Conservation (phyloP, 2,888 invertebrate species). For the Octodonta nipae region DNA sequence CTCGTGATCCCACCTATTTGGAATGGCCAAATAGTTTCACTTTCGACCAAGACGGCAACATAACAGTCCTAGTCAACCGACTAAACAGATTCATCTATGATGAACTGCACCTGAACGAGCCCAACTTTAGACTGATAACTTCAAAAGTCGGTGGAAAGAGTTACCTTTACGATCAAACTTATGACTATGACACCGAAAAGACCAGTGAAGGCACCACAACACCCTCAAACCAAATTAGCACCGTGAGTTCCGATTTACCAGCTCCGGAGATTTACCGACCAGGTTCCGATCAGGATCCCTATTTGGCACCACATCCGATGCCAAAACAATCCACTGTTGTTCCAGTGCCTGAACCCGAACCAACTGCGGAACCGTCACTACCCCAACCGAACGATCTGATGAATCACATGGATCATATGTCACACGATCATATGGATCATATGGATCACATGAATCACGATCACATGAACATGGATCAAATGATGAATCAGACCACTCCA, state of each 20-base stretch:
- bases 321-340: background rate
- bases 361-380: background rate
- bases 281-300: constrained; percentile 15
- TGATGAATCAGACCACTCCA: constrained; percentile 2
- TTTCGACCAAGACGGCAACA: constrained; percentile 50
- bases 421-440: background rate
- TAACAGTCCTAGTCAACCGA: constrained; percentile 55
- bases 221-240: constrained; percentile 6
- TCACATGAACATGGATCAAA: constrained; percentile 5
- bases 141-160: constrained; percentile 47
- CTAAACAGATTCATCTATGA: constrained; percentile 52
- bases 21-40: constrained; percentile 64
- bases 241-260: constrained; percentile 3
- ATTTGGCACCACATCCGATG: constrained; percentile 12
- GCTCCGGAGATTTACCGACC: constrained; percentile 11
- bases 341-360: constrained; percentile 4
- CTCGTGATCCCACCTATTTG: constrained; percentile 50
- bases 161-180: constrained; percentile 44
- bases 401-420: background rate
- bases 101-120: constrained; percentile 42
- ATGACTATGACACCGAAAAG: constrained; percentile 14
- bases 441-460: constrained; percentile 2
- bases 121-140: constrained; percentile 55
- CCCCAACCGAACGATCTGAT: constrained; percentile 1
- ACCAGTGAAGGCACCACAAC: constrained; percentile 6